A percentile compares a stretch with the other conserved stretches of the same genome.
phyloP scores from a whole-genome alignment of 1,140 invertebrate species.

The Physella acuta region DNA sequence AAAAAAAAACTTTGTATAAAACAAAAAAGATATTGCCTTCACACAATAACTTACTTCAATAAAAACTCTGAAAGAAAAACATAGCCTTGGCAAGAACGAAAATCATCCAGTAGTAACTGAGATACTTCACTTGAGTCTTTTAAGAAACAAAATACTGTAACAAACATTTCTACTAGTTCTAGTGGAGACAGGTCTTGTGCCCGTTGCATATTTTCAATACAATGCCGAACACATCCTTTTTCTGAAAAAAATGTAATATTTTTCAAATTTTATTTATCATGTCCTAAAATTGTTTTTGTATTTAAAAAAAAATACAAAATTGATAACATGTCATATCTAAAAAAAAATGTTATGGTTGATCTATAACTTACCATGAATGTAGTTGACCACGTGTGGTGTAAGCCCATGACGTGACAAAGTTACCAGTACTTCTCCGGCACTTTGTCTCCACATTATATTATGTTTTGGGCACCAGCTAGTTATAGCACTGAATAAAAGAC shows the following conservation, averaged over 20 bases:
- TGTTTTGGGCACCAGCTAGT: slow-evolving; percentile 90
- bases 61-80: slow-evolving; percentile 91
- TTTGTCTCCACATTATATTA: slow-evolving; percentile 95
- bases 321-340: not conserved
- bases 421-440: slow-evolving; percentile 91
- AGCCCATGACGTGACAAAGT: slow-evolving; percentile 92
- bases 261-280: slow-evolving; percentile 5
- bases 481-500: slow-evolving; percentile 92
- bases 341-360: too few species aligned
- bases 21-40: not conserved
- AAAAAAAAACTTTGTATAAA: not conserved
- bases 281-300: too few species aligned
- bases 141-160: slow-evolving; percentile 95
- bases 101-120: slow-evolving; percentile 91
- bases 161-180: slow-evolving; percentile 97
- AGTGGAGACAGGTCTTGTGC: slow-evolving; percentile 85
- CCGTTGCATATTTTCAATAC: slow-evolving; percentile 95
- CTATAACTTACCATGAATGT: slow-evolving; percentile 90
- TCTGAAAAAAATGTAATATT: slow-evolving; percentile 66
- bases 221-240: slow-evolving; percentile 91
- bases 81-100: slow-evolving; percentile 91
- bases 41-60: slow-evolving; percentile 72
- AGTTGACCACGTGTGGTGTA: slow-evolving; percentile 87
- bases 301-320: too few species aligned
- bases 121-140: slow-evolving; percentile 98